These are phyloP conservation scores for Drosophila aldrichi DNA, from an alignment of 2,888 invertebrate species.

Conservation along the genomic window DNA sequence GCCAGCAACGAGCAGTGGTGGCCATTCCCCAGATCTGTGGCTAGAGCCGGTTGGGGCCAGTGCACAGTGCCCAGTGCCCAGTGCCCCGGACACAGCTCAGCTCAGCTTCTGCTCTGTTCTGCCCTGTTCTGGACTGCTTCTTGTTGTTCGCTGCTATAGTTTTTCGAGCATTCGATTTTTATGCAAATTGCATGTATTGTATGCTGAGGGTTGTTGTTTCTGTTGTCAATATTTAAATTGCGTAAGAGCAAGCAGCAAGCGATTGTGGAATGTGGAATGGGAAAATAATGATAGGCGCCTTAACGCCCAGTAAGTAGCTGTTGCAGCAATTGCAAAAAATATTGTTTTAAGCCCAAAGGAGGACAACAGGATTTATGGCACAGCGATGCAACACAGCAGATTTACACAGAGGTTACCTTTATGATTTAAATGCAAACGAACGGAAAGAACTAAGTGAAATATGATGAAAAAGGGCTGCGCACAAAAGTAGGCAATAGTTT, in stretches of 20 bases:
- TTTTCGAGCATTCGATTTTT: conserved; percentile 58
- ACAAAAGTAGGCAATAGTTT: conserved; percentile 86
- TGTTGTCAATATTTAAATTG: conserved; percentile 70
- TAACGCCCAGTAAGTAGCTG: conserved; percentile 87
- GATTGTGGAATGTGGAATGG: conserved; percentile 51
- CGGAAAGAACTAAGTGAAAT: neutral
- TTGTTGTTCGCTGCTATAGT: conserved; percentile 25
- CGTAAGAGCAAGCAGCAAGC: conserved; percentile 43
- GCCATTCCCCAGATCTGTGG: conserved; percentile 24
- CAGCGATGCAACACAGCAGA: neutral
- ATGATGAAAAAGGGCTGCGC: neutral
- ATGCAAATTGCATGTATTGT: conserved; percentile 71
- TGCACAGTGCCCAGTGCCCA: neutral
- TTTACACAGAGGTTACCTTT: neutral
- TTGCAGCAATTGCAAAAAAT: conserved; percentile 87
- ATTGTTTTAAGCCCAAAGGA: conserved; percentile 21
- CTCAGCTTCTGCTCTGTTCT: neutral
- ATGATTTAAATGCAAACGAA: conserved; percentile 3
- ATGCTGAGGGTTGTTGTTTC: conserved; percentile 18
- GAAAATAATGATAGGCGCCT: conserved; percentile 52
- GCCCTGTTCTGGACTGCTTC: conserved; percentile 20
- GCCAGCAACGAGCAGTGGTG: conserved; percentile 7
- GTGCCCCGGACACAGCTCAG: neutral
- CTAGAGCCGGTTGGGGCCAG: conserved; percentile 1
- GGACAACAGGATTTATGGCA: conserved; percentile 3